These are phyloP conservation scores for Apolygus lucorum DNA, from an alignment of 1,140 invertebrate species.

Conservation along the genomic window DNA sequence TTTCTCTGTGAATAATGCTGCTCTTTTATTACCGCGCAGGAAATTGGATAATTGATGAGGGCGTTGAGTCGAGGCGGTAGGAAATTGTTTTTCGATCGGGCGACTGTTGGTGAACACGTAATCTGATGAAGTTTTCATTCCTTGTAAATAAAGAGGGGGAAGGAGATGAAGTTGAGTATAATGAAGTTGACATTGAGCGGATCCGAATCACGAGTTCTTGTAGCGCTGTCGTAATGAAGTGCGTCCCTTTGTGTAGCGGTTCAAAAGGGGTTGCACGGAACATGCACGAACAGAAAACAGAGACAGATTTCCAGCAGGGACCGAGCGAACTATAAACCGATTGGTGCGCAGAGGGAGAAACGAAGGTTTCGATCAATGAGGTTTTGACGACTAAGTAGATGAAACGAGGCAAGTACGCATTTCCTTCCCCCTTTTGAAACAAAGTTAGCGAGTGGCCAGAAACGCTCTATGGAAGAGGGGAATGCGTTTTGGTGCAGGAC, in stretches of 20 bases:
- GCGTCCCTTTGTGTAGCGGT: not conserved
- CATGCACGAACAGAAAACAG: not conserved
- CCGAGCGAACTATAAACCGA: not conserved
- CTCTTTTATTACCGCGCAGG: too few relatives aligned
- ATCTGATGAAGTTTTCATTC: too few relatives aligned
- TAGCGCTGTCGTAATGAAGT: not conserved
- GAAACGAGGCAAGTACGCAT: not conserved
- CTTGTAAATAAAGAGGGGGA: not conserved
- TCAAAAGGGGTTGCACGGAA: too few relatives aligned
- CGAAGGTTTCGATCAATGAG: not conserved
- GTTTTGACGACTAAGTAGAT: not conserved
- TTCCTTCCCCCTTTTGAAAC: not conserved
- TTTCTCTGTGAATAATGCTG: too few relatives aligned
- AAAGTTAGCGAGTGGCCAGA: not conserved
- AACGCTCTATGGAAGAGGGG: too few relatives aligned
- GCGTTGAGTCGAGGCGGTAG: too few relatives aligned
- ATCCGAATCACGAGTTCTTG: not conserved
- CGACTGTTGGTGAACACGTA: too few relatives aligned
- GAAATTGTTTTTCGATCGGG: too few relatives aligned
- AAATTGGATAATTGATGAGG: too few relatives aligned
- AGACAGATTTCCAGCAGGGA: not conserved
- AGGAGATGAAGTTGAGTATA: not conserved
- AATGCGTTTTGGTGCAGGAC: too few relatives aligned
- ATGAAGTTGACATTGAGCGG: not conserved
- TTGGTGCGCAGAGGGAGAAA: not conserved